Evolutionary conservation across 2,113 vertebrate genomes (phyloP), one percentile per base, ranked within the genome.

Genomic region (Heteronetta atricapilla): DNA sequence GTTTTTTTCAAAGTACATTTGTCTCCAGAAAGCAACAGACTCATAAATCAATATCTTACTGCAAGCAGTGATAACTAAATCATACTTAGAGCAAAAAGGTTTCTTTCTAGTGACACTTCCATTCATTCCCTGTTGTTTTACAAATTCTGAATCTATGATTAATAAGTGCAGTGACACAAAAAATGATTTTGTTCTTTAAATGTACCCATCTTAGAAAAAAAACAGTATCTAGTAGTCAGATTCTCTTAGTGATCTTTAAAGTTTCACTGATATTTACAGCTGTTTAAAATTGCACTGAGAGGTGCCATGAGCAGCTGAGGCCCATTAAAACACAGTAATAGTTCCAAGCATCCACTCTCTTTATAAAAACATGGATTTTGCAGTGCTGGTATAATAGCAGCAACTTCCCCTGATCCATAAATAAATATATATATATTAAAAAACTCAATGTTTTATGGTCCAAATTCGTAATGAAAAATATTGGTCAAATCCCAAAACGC

Each of bases 41-140:
- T 73, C 89, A 94, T 96, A 94, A 95, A 94, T 96, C 94, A 95
- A 73, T 69, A 82, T 89, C 86, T 52, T 46, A 46, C 58, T 73
- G 74, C 84, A 90, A 92, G 77, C 77, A 89, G 81, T 82, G 92
- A 90, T 95, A 93, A 94, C 92, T 93, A 93, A 89, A 95, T 94
- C 94, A 92, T 38, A 79, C 58, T 95, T 95, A 74, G 79, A 80
- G 55, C 62, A 82, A 89, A 87, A 96, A 79, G 64, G 85, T 88
- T 94, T 96, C 86, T 93, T 94, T 75, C 90, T 8, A 46, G 38
- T 89, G 94, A 96, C 88, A 87, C 69, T 86, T 88, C 56, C 88
- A 91, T 82, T 86, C 77, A 28, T 80, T n/a, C 77, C 74, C 64
- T 82, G 86, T 93, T 88, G 82, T 84, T 95, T 92, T 79, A 92